Percentiles rank a stretch among this genome's conserved stretches.
These are phyloP conservation scores for Lagorchestes hirsutus DNA, from an alignment of 2,797 vertebrate genomes.

Conservation along the genomic window DNA sequence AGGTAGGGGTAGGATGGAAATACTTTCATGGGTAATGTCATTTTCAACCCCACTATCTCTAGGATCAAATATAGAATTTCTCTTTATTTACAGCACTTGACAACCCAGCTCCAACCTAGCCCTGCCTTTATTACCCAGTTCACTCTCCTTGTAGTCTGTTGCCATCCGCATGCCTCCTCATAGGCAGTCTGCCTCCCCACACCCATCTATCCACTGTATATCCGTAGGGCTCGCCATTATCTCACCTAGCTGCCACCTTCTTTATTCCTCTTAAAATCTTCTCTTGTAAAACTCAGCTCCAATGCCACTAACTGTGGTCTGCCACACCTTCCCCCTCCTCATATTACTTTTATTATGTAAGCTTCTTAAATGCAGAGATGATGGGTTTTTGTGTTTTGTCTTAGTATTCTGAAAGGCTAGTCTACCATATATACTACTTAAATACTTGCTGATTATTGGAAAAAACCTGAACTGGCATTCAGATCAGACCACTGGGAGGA, in stretches of 20 bases:
- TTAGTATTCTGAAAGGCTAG: background rate
- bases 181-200: background rate
- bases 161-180: too few relatives aligned
- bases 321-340: background rate
- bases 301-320: background rate
- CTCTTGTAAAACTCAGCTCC: background rate
- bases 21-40: background rate
- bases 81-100: background rate
- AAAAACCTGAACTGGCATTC: background rate
- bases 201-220: background rate
- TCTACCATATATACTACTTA: background rate
- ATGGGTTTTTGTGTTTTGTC: background rate
- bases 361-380: background rate
- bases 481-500: background rate
- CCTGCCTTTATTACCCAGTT: background rate
- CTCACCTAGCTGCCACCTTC: too few relatives aligned
- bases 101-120: background rate
- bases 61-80: background rate
- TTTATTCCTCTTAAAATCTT: background rate
- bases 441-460: background rate
- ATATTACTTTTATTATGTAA: background rate
- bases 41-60: background rate
- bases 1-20: background rate
- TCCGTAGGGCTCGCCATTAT: too few relatives aligned
- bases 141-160: background rate